Base-by-base conservation (phyloP, 2,797 vertebrate genomes). In the Tadarida brasiliensis region DNA sequence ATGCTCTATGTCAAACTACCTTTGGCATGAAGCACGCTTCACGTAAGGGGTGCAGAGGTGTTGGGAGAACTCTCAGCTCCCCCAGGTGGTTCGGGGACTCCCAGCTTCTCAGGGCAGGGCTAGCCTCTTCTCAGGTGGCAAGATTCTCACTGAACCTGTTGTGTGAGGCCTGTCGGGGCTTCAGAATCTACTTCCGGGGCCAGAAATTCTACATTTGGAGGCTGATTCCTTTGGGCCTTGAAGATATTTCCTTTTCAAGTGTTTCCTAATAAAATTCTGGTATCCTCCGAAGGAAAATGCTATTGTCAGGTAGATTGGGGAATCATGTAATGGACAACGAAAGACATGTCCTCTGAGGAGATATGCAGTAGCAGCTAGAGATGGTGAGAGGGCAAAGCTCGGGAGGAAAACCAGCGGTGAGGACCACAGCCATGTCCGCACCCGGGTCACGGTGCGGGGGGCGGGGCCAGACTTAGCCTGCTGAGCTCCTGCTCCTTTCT, bases 1-100 rank as follows among this genome's bases (percentile, higher is more conserved):
- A 61, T 94, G 90, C 96, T 97, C 95, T 95, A 81, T 67, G 96
- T 98, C 95, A 97, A 97, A 86, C 87, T 98, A 93, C 97, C 96
- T 88, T 88, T 67, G 44, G 94, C 86, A 93, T 92, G 86, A 91
- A 12, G 33, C 22, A 26, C 67, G n/a, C 24, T 57, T 90, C 73
- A 68, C 78, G 24, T 26, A 35, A 17, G 26, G 26, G 15, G 2
- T 26, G 1, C 5, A 3, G 30, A 87, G 8, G 8, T 4, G 15
- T 7, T 47, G 2, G 12, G 28, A 63, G 70, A 39, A 16, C 1
- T 4, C 30, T 65, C 28, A 11, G 2, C 11, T 71, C 11, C 26
- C n/a, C 3, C 20, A 44, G 17, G 61, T 15, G 26, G 16, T 26
- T 16, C 76, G 51, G 76, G 30, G 59, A 61, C 47, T 8, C 30